Base-by-base conservation (phyloP, 2,797 vertebrate species). In the Pantherophis vulpinus region DNA sequence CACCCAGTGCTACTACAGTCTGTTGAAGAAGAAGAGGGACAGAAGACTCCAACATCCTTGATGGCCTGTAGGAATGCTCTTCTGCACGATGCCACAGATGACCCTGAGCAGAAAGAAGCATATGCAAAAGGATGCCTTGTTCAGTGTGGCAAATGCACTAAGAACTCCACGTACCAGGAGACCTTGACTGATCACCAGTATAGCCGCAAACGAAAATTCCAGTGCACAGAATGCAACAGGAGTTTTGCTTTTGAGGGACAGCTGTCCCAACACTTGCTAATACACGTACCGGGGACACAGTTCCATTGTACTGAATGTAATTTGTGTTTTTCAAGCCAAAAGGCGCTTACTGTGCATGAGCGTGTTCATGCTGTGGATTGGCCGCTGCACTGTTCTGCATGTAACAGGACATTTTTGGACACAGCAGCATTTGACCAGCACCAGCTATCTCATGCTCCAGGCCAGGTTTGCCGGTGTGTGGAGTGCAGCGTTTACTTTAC, bases 401-500 rank as follows among this genome's bases (percentile, higher is more conserved):
- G 92, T 70, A 89, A 60, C 37, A 25, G 87, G 29, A 83, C 37
- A 27, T 91, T 91, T 16, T 60, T 47, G 0, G 37, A 47, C 8
- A 16, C 88, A 0, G 66, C 66, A 1, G 8, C 66, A 18, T 92
- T 92, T 0, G 87, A 89, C 27, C 87, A 54, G 18, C 88, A 89
- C 92, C 92, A 89, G 70, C 87, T 83, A 47, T 51, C 55, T 3
- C 87, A 61, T 0, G 70, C 66, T 1, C 92, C 92, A 0, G 70
- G 92, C 42, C 70, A 59, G 56, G 66, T 88, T 0, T 27, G 55
- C 56, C 92, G 56, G 6, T 92, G 92, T 27, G 87, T 89, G 56
- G 92, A 89, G 18, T 92, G 92, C 88, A 83, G 58, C 8, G 56
- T 89, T 8, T 89, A 92, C 42, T 92, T 92, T 88, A 92, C 87